Percentiles rank a stretch among this genome's conserved stretches.
phyloP scores from a whole-genome alignment of 2,797 vertebrate species.

The Pangasius krempfi region DNA sequence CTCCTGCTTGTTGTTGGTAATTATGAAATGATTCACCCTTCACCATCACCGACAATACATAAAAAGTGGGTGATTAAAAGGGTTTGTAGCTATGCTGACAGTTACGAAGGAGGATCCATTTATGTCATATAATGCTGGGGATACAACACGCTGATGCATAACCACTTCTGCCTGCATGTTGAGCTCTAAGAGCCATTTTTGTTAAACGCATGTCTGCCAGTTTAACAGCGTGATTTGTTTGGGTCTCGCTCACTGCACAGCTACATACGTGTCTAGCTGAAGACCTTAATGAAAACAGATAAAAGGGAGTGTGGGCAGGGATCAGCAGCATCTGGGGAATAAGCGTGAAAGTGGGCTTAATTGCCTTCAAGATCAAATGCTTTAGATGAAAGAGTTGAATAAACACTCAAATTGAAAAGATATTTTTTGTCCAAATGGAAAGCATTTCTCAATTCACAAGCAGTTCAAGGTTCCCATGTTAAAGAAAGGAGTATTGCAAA shows the following conservation, averaged over 20 bases:
- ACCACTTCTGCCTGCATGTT: background rate
- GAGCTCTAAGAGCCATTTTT: background rate
- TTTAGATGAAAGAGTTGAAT: constrained; percentile 32
- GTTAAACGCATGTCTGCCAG: background rate
- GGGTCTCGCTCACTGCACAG: constrained; percentile 12
- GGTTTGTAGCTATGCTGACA: background rate
- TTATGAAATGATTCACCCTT: background rate
- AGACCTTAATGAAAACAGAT: constrained; percentile 56
- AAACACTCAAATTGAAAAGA: constrained; percentile 21
- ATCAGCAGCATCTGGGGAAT: constrained; percentile 48
- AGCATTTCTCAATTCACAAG: background rate
- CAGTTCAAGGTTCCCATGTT: background rate
- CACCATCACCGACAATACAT: background rate
- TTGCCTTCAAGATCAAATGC: constrained; percentile 60
- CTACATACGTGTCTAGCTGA: constrained; percentile 40
- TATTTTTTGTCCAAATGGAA: background rate
- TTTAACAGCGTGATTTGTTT: constrained; percentile 22
- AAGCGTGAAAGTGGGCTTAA: constrained; percentile 59
- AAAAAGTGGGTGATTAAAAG: background rate
- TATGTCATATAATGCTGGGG: background rate
- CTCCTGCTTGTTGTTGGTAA: background rate
- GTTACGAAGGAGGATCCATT: background rate
- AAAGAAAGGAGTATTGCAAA: background rate
- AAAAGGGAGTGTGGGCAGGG: constrained; percentile 35
- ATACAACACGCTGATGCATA: background rate